Conservation (phyloP, 2,888 invertebrate genomes). For the Aspidiotus destructor region DNA sequence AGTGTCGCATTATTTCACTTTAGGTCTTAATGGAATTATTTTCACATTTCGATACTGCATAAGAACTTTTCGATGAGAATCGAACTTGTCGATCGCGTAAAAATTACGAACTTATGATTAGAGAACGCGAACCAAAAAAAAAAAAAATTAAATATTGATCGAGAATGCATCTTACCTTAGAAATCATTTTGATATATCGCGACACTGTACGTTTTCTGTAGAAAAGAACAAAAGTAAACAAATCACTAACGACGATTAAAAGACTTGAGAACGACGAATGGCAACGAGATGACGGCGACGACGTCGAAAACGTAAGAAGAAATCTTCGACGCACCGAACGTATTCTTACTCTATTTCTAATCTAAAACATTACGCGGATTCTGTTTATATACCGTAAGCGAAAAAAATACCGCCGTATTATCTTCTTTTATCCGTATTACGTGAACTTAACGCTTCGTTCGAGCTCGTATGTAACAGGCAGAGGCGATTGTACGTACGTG, state of each 20-base stretch:
- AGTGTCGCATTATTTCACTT: no score
- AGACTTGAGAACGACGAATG: no score
- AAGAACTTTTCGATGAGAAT: no score
- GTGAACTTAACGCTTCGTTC: constrained; percentile 29
- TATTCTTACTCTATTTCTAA: constrained; percentile 24
- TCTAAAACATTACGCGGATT: constrained; percentile 24
- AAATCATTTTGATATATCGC: constrained; percentile 24
- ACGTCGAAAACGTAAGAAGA: not conserved
- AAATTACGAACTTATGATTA: no score
- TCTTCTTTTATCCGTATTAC: constrained; percentile 23
- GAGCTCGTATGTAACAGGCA: constrained; percentile 26
- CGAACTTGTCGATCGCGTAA: no score
- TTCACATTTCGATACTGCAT: no score
- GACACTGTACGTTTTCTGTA: not conserved
- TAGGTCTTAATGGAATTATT: no score
- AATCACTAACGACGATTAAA: no score
- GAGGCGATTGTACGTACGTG: constrained; percentile 19
- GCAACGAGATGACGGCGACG: no score
- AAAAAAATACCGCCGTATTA: constrained; percentile 15
- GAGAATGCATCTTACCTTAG: constrained; percentile 15
- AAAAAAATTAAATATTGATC: no score
- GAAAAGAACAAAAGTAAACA: no score
- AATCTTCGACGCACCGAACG: constrained; percentile 20
- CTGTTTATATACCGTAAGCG: constrained; percentile 26
- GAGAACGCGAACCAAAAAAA: no score